These are phyloP conservation scores for Anoplopoma fimbria DNA, from an alignment of 2,113 vertebrate species.

Conservation along the genomic window DNA sequence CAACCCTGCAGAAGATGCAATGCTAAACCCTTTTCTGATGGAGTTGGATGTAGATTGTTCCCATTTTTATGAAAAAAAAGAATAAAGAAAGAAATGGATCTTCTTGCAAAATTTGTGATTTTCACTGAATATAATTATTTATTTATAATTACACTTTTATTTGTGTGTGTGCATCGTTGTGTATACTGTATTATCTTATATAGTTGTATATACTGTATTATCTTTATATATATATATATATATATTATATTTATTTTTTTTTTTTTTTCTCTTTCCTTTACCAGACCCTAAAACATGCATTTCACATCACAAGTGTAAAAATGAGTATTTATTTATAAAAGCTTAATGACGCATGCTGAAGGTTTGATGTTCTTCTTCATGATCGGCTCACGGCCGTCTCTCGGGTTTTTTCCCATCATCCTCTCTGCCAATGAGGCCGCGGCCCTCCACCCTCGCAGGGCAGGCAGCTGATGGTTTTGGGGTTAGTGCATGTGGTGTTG, in stretches of 20 bases:
- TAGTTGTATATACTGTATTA: too few relatives aligned
- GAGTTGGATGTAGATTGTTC: not conserved
- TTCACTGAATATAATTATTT: too few relatives aligned
- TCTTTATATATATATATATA: too few relatives aligned
- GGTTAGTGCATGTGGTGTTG: constrained; percentile 59
- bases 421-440: not conserved
- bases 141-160: too few relatives aligned
- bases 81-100: too few relatives aligned
- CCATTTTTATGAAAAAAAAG: too few relatives aligned
- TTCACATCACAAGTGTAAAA: not conserved
- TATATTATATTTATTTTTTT: too few relatives aligned
- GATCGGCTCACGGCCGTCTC: not conserved
- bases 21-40: not conserved
- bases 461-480: constrained; percentile 48
- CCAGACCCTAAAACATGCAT: not conserved
- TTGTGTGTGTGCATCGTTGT: not conserved
- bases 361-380: not conserved
- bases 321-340: not conserved
- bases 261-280: too few relatives aligned
- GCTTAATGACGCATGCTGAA: not conserved
- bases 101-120: too few relatives aligned
- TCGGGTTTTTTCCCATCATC: constrained; percentile 8
- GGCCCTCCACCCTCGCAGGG: constrained; percentile 46
- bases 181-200: too few relatives aligned
- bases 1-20: not conserved